Evolutionary conservation across 1,140 invertebrate genomes (phyloP).

Genomic region (Aphelenchoides avenae): DNA sequence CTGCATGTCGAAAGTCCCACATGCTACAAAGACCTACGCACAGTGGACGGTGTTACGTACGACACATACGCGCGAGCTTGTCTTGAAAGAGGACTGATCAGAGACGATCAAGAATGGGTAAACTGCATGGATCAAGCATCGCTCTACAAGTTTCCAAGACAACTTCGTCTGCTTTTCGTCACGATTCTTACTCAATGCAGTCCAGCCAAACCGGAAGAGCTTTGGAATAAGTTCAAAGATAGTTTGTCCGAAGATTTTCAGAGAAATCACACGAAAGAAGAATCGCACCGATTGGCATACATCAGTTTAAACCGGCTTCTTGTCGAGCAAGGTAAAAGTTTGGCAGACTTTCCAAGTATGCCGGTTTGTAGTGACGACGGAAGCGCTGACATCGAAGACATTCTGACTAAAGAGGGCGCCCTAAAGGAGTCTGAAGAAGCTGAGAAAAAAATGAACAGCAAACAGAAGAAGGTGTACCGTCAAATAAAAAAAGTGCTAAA

Average conservation of each 20-base stretch:
- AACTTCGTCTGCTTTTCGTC: slow-evolving; percentile 23
- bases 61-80: slow-evolving; percentile 21
- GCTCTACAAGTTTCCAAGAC: slow-evolving; percentile 14
- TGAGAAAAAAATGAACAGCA: slow-evolving; percentile 29
- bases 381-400: neutral
- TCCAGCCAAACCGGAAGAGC: slow-evolving; percentile 9
- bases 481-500: slow-evolving; percentile 9
- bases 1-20: slow-evolving; percentile 12
- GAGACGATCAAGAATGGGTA: slow-evolving; percentile 25
- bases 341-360: neutral
- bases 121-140: slow-evolving; percentile 23
- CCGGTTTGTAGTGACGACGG: neutral
- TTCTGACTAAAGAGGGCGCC: slow-evolving; percentile 24
- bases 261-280: neutral
- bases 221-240: slow-evolving; percentile 21
- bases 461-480: slow-evolving; percentile 22
- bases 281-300: neutral
- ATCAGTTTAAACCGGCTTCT: neutral
- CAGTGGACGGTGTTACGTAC: slow-evolving; percentile 17
- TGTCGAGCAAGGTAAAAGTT: neutral
- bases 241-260: slow-evolving; percentile 27
- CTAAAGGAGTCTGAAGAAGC: too few species aligned
- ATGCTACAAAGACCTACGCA: slow-evolving; percentile 19
- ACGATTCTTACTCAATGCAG: slow-evolving; percentile 19
- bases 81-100: slow-evolving; percentile 17